A percentile compares a stretch with the other conserved stretches of the same genome.
Evolutionary conservation across 2,888 invertebrate genomes (phyloP).

Genomic region (Trichopria drosophilae): DNA sequence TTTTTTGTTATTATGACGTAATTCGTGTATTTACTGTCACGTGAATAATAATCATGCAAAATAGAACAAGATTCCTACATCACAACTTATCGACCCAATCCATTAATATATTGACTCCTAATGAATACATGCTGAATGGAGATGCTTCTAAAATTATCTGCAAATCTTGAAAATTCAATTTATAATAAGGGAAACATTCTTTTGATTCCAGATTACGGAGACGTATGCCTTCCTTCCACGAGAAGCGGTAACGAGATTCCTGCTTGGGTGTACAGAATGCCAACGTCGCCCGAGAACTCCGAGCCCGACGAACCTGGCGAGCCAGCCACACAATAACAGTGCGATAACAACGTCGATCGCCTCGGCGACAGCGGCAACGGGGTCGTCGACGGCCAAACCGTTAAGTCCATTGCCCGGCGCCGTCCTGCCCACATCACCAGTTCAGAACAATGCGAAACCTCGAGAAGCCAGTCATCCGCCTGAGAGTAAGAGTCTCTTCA

Average conservation of each 20-base stretch:
- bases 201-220: constrained; percentile 83
- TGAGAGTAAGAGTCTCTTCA: constrained; percentile 51
- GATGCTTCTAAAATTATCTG: too few species aligned
- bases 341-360: constrained; percentile 36
- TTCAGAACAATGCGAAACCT: constrained; percentile 45
- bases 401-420: constrained; percentile 48
- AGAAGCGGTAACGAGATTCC: constrained; percentile 94
- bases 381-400: constrained; percentile 36
- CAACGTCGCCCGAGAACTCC: constrained; percentile 75
- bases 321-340: constrained; percentile 55
- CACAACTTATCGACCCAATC: too few species aligned
- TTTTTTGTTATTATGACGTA: too few species aligned
- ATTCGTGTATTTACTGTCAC: too few species aligned
- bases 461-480: constrained; percentile 49
- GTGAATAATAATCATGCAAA: too few species aligned
- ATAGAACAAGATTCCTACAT: too few species aligned
- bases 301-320: constrained; percentile 60
- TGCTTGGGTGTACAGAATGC: constrained; percentile 92
- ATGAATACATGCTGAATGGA: too few species aligned
- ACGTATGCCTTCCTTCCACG: constrained; percentile 94
- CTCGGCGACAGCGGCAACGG: constrained; percentile 34
- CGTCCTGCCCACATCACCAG: constrained; percentile 33
- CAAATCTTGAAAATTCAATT: too few species aligned
- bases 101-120: too few species aligned
- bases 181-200: too few species aligned